Conservation (phyloP, 2,888 invertebrate genomes). For the Palloptera scutellata region DNA sequence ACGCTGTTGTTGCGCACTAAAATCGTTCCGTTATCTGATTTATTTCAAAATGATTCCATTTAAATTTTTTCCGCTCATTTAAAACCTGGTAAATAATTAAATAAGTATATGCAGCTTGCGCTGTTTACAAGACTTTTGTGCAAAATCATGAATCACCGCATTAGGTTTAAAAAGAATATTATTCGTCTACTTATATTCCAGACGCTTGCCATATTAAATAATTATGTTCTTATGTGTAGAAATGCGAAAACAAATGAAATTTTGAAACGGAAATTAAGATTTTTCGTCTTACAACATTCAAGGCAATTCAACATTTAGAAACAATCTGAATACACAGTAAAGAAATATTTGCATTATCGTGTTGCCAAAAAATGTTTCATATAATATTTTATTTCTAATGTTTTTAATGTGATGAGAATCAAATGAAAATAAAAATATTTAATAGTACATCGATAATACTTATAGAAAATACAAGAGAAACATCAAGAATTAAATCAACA, state of each 20-base stretch:
- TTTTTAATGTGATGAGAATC: slow-evolving; percentile 14
- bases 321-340: slow-evolving; percentile 13
- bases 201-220: too few relatives aligned
- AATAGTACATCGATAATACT: neutral
- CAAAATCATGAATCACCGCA: too few relatives aligned
- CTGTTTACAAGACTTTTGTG: too few relatives aligned
- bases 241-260: neutral
- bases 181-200: too few relatives aligned
- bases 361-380: slow-evolving; percentile 11
- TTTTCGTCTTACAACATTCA: slow-evolving; percentile 44
- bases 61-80: too few relatives aligned
- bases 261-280: neutral
- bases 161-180: too few relatives aligned
- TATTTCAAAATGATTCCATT: too few relatives aligned
- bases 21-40: too few relatives aligned
- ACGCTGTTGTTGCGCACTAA: too few relatives aligned
- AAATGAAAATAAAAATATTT: slow-evolving; percentile 8
- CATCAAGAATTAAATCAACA: slow-evolving; percentile 24
- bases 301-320: slow-evolving; percentile 37
- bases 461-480: slow-evolving; percentile 12
- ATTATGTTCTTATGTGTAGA: neutral
- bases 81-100: too few relatives aligned
- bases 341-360: slow-evolving; percentile 10
- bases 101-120: too few relatives aligned
- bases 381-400: slow-evolving; percentile 1